Evolutionary conservation across 2,888 invertebrate species (phyloP).

Genomic region (Clistopyga incitator): DNA sequence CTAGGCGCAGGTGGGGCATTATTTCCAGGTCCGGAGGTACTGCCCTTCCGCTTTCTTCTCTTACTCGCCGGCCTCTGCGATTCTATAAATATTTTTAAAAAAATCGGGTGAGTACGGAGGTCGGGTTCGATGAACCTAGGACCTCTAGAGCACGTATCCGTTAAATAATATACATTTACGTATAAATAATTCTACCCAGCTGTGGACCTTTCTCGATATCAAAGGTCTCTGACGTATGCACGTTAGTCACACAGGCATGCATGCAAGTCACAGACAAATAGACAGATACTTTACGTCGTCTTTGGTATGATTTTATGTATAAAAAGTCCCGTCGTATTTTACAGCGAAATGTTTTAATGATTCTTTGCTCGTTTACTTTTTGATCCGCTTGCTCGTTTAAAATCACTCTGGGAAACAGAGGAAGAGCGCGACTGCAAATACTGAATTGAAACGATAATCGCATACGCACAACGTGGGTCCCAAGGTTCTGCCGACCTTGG

Average conservation of each 20-base stretch:
- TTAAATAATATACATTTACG: slow-evolving; percentile 48
- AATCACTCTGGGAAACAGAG: slow-evolving; percentile 14
- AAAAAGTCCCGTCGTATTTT: slow-evolving; percentile 20
- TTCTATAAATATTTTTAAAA: slow-evolving; percentile 86
- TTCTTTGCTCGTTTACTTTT: slow-evolving; percentile 11
- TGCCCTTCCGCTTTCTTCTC: slow-evolving; percentile 98
- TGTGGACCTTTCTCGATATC: slow-evolving; percentile 84
- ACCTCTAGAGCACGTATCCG: slow-evolving; percentile 51
- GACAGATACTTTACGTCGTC: slow-evolving; percentile 77
- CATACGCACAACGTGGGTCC: slow-evolving; percentile 67
- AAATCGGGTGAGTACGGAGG: slow-evolving; percentile 17
- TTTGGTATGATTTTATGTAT: slow-evolving; percentile 39
- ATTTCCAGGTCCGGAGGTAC: slow-evolving; percentile 93
- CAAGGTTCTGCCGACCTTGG: slow-evolving; percentile 76
- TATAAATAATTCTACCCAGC: slow-evolving; percentile 79
- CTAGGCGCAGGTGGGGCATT: slow-evolving; percentile 94
- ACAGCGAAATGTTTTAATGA: slow-evolving; percentile 1
- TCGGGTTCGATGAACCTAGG: slow-evolving; percentile 64
- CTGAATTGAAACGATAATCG: slow-evolving; percentile 60
- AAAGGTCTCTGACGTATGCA: slow-evolving; percentile 83
- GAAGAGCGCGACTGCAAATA: slow-evolving; percentile 10
- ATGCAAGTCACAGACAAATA: slow-evolving; percentile 75
- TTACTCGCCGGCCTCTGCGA: slow-evolving; percentile 97
- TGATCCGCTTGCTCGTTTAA: not conserved
- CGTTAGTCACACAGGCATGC: slow-evolving; percentile 73